Percentiles rank a stretch among this genome's conserved stretches.
These are phyloP conservation scores for Scaptomyza flava DNA, from an alignment of 2,888 invertebrate species.

Conservation along the genomic window DNA sequence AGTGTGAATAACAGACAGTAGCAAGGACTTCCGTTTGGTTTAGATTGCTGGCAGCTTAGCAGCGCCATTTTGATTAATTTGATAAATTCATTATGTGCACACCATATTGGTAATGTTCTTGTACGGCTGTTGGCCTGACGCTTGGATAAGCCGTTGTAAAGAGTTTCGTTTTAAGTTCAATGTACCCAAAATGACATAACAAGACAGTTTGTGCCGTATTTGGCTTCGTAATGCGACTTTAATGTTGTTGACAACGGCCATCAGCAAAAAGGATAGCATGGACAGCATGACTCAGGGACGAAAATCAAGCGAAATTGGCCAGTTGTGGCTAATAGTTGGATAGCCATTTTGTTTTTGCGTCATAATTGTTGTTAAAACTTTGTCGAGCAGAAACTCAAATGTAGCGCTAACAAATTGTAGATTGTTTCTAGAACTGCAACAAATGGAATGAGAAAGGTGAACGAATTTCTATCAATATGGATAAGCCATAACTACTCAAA, in stretches of 20 bases:
- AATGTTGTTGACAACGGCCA: constrained; percentile 58
- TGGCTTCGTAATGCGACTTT: constrained; percentile 75
- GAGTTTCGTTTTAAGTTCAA: constrained; percentile 68
- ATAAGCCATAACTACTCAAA: constrained; percentile 7
- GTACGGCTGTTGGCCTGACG: constrained; percentile 12
- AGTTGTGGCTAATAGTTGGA: constrained; percentile 34
- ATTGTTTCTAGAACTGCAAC: background rate
- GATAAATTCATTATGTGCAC: constrained; percentile 81
- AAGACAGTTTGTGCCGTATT: constrained; percentile 74
- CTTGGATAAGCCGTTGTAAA: constrained; percentile 45
- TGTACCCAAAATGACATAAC: constrained; percentile 71
- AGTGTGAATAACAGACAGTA: constrained; percentile 16
- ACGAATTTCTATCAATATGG: constrained; percentile 41
- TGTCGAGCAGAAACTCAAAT: constrained; percentile 63
- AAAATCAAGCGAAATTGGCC: constrained; percentile 44
- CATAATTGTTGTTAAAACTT: constrained; percentile 66
- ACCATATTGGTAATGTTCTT: constrained; percentile 75
- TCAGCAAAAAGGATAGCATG: constrained; percentile 8
- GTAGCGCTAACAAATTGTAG: constrained; percentile 55
- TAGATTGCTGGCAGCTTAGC: constrained; percentile 34
- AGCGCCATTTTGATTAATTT: constrained; percentile 78
- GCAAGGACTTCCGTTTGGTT: constrained; percentile 57
- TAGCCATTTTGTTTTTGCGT: constrained; percentile 47
- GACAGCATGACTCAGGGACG: constrained; percentile 22
- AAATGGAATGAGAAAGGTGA: background rate